phyloP scores from a whole-genome alignment of 2,797 vertebrate genomes.

The Gastrophryne carolinensis region DNA sequence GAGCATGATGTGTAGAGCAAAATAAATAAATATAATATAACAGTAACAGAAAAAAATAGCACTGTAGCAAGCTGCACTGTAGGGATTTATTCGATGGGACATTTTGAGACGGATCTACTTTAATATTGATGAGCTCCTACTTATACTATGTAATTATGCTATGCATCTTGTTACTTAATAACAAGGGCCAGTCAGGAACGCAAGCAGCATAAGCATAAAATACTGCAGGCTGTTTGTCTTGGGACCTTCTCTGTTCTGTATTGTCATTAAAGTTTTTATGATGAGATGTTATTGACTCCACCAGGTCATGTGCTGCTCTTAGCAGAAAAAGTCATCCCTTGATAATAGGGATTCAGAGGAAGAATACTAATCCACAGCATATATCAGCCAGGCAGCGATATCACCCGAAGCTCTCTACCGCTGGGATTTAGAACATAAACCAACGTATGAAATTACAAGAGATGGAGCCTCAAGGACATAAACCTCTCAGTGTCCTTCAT shows the following conservation, averaged over 20 bases:
- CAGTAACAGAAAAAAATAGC: too few species aligned
- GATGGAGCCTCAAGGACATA: neutral
- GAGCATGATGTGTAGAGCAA: too few species aligned
- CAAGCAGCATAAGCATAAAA: neutral
- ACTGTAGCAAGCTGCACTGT: too few species aligned
- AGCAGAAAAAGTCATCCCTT: slow-evolving; percentile 51
- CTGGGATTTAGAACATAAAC: neutral
- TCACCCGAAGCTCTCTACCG: slow-evolving; percentile 5
- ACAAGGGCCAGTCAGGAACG: too few species aligned
- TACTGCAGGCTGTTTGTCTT: neutral
- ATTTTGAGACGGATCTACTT: too few species aligned
- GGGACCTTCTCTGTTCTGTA: neutral
- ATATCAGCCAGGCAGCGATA: slow-evolving; percentile 9
- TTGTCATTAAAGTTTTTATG: neutral
- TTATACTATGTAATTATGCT: too few species aligned
- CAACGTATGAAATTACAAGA: neutral
- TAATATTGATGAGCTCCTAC: too few species aligned
- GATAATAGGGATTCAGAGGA: neutral
- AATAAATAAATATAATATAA: too few species aligned
- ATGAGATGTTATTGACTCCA: slow-evolving; percentile 50
- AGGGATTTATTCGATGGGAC: too few species aligned
- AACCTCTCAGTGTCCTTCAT: neutral
- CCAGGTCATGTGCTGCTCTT: slow-evolving; percentile 54
- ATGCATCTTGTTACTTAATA: too few species aligned
- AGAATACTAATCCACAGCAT: neutral